phyloP scores from a whole-genome alignment of 2,797 vertebrate genomes.

The Cossypha niveicapilla region DNA sequence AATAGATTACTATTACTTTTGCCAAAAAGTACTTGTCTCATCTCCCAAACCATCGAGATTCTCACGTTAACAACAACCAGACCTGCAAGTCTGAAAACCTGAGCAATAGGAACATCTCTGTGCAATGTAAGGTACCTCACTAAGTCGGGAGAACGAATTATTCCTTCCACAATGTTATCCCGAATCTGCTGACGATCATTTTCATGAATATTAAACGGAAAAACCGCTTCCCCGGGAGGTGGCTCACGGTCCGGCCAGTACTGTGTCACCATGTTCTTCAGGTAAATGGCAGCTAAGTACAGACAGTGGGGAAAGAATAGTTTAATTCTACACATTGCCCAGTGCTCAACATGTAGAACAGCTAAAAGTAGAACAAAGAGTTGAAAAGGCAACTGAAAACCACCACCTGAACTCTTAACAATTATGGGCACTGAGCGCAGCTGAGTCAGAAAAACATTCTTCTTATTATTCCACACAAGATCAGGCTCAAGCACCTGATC shows the following conservation, averaged over 20 bases:
- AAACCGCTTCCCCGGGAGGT: slow-evolving; percentile 84
- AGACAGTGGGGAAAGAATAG: background rate
- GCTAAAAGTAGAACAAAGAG: background rate
- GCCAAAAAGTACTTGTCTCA: background rate
- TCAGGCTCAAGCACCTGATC: background rate
- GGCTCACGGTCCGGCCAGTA: slow-evolving; percentile 97
- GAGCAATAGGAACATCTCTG: background rate
- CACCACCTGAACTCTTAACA: background rate
- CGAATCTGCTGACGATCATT: slow-evolving; percentile 95
- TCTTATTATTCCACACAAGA: background rate
- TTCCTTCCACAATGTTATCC: slow-evolving; percentile 94
- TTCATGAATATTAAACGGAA: slow-evolving; percentile 97
- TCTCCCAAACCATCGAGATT: background rate
- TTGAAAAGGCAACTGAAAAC: background rate
- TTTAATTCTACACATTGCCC: background rate
- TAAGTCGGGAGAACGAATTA: slow-evolving; percentile 93
- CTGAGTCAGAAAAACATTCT: background rate
- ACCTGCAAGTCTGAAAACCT: background rate
- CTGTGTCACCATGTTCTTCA: slow-evolving; percentile 99
- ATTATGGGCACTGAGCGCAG: background rate
- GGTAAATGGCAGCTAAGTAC: slow-evolving; percentile 90
- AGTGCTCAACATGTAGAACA: background rate
- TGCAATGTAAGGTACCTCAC: slow-evolving; percentile 79
- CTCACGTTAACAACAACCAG: background rate
- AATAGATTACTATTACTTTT: background rate